Conservation (phyloP, 2,797 vertebrate genomes). For the Chloroceryle amazona region DNA sequence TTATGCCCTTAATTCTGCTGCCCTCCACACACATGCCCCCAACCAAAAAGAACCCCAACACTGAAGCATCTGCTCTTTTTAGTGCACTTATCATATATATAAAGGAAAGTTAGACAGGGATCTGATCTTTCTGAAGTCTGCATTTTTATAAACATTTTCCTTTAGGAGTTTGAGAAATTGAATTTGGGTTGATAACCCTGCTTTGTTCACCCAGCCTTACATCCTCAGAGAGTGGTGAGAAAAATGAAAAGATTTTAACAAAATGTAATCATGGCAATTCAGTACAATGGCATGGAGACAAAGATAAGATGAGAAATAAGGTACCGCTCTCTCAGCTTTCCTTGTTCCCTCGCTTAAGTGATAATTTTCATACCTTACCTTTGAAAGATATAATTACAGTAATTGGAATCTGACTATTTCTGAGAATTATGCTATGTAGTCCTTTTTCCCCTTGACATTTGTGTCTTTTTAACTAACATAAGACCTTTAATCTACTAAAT, state of each 20-base stretch:
- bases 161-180: constrained; percentile 51
- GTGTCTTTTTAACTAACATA: constrained; percentile 64
- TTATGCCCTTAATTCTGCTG: not conserved
- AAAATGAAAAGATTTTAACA: constrained; percentile 60
- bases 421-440: constrained; percentile 46
- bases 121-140: constrained; percentile 38
- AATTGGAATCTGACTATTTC: constrained; percentile 75
- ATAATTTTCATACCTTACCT: constrained; percentile 68
- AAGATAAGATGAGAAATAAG: constrained; percentile 73
- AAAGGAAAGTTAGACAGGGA: constrained; percentile 11
- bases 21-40: rapidly evolving
- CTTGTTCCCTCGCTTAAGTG: constrained; percentile 42
- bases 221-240: constrained; percentile 32
- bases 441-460: constrained; percentile 39
- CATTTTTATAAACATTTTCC: constrained; percentile 63
- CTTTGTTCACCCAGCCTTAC: constrained; percentile 61
- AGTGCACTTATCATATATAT: not conserved
- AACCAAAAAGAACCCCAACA: not conserved
- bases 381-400: constrained; percentile 80
- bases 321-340: constrained; percentile 28
- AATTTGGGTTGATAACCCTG: constrained; percentile 49
- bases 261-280: constrained; percentile 70
- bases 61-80: not conserved
- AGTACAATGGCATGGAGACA: constrained; percentile 56
- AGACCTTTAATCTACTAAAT: constrained; percentile 64